Evolutionary conservation across 35 echinoderm and acorn worm genomes (phyloP).

Genomic region (Ophioderma brevispina): DNA sequence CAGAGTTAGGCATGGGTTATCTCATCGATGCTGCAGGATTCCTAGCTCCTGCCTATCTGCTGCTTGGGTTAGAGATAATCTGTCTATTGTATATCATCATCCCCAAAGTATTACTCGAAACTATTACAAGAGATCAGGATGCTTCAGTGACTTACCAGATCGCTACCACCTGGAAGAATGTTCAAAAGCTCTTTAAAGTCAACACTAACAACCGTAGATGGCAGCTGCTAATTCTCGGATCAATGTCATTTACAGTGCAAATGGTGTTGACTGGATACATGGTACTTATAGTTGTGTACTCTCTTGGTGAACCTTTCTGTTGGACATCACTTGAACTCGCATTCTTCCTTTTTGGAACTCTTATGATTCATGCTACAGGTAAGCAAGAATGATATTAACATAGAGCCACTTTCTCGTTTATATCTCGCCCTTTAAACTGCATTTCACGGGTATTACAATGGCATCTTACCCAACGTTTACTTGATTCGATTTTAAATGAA

Average conservation of each 20-base stretch:
- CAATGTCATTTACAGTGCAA: background rate
- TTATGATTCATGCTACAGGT: background rate
- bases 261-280: background rate
- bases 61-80: background rate
- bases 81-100: background rate
- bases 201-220: background rate
- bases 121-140: background rate
- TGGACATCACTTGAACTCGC: background rate
- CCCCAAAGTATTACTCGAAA: background rate
- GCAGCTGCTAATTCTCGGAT: background rate
- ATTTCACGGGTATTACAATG: no score
- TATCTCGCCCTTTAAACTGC: no score
- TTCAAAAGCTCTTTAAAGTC: background rate
- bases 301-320: background rate
- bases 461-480: no score
- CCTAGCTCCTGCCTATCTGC: background rate
- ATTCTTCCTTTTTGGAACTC: background rate
- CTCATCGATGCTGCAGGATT: background rate
- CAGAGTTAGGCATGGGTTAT: background rate
- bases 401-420: no score
- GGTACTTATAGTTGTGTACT: background rate
- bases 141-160: background rate
- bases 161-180: background rate
- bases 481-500: no score
- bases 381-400: no score